Evolutionary conservation across 1,140 invertebrate species (phyloP), one percentile per base, ranked within the genome.

Genomic region (Lamellibrachia luymesi): DNA sequence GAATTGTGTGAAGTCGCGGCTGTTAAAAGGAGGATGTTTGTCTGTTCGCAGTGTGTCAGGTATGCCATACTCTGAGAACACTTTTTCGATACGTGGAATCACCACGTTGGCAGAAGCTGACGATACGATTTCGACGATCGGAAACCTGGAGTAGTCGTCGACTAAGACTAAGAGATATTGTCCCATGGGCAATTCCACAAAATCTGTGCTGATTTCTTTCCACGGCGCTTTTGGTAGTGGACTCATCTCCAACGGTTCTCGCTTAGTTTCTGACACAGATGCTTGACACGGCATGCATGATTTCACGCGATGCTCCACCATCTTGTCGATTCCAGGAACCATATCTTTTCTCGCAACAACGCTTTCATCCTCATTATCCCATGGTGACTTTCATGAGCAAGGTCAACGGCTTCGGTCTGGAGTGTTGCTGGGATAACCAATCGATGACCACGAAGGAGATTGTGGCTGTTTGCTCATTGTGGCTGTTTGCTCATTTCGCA

Each of bases 291-390:
- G 38, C 0, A 13, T 56, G 38, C 91, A n/a, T 2, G 49, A 92
- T 51, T 8, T 92, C 10, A 38, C 92, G 27, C 50, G 17, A 22
- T 51, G 27, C 51, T 92, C 92, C 2, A 92, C 92, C 52, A 51
- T 51, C 4, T 52, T 92, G 52, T 92, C 92, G n/a, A 92, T 92
- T 51, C 92, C 92, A 51, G 50, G 51, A 92, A 92, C 92, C 92
- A 92, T 38, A 92, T 64, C n/a, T 92, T 51, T 25, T 92, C 92
- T 22, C 50, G 49, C 22, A 92, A 4, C 52, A 92, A 2, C 22
- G 92, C 50, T 50, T 92, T 92, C 51, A 7, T 92, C 27, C 51
- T 92, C 50, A 92, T 1, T 13, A 92, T 92, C 1, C 50, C 92
- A 0, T 64, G 93, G 27, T 92, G 92, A 17, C 92, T 7, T 91